phyloP scores from a whole-genome alignment of 2,888 invertebrate genomes.

The Aspidapion aeneum region DNA sequence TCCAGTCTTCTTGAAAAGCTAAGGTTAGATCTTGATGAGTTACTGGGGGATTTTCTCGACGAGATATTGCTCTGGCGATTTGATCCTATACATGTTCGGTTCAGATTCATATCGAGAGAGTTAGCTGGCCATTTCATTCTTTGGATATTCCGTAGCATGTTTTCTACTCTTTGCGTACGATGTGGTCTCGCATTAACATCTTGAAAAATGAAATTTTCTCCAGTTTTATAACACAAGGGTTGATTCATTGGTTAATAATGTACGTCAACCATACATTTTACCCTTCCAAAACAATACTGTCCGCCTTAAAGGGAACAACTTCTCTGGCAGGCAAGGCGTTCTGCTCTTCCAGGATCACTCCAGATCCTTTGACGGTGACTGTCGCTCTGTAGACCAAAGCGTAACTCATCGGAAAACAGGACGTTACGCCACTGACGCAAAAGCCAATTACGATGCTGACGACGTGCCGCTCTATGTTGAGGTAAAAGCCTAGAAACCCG shows the following conservation, averaged over 20 bases:
- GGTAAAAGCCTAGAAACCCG: not conserved
- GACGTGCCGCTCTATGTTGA: not conserved
- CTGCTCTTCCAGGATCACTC: not conserved
- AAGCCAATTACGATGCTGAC: not conserved
- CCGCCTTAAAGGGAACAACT: not conserved
- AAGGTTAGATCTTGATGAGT: not conserved
- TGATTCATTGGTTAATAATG: conserved; percentile 13
- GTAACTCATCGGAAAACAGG: not conserved
- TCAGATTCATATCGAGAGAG: conserved; percentile 10
- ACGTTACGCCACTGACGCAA: not conserved
- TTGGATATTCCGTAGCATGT: conserved; percentile 12
- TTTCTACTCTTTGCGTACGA: conserved; percentile 12
- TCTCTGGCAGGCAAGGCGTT: not conserved
- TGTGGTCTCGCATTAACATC: conserved; percentile 13
- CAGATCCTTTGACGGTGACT: too few species aligned
- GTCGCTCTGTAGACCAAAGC: not conserved
- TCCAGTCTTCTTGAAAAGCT: too few species aligned
- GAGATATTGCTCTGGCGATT: not conserved
- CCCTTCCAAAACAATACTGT: not conserved
- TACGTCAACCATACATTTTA: not conserved
- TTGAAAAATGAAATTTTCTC: conserved; percentile 10
- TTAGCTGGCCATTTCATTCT: conserved; percentile 16
- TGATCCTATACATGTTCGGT: not conserved
- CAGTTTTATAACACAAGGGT: conserved; percentile 9
- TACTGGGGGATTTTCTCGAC: not conserved